Base-by-base conservation (phyloP, 2,888 invertebrate genomes). In the Apodemia duryi region DNA sequence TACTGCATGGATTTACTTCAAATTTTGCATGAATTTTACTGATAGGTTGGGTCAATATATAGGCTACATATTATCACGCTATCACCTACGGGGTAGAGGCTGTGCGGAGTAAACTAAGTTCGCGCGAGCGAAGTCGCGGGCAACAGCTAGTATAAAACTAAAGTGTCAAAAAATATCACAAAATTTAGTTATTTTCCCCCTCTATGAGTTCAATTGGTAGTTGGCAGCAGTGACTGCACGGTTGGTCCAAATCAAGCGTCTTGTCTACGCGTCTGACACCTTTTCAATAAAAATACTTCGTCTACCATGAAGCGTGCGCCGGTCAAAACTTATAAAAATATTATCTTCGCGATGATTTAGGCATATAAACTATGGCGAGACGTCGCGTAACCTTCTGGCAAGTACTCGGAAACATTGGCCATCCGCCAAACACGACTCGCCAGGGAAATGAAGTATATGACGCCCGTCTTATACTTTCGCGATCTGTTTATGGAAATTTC, bases 341-440 rank as follows among this genome's bases (percentile, higher is more conserved):
- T 83, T 82, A 85, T 86, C 79, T 83, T 77, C 77, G 82, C 84
- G 80, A 84, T 86, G 82, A 88, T 89, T 91, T 90, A 86, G 86
- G 88, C 86, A 85, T 90, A 86, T 88, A 86, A 85, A 88, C 83
- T 80, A 84, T 81, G 84, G 46, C 46, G 83, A 90, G 88, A 89
- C 90, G 81, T 87, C 88, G 81, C 83, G 85, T 90, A 91, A 91
- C 89, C 89, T 91, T 91, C 90, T 85, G 81, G 78, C 83, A 77
- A 76, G 82, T 91, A 91, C 91, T 90, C 85, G 89, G 91, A 90
- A 91, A 81, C 79, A 79, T 83, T 91, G 91, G 91, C 89, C 66
- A 60, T 62, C 60, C 41, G 84, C 91, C 91, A 91, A 75, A 76
- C 78, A 74, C 78, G 77, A 81, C 46, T 5, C 46, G 46, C 46